A percentile compares a stretch with the other conserved stretches of the same genome.
Evolutionary conservation across 1,140 invertebrate genomes (phyloP).

Genomic region (Nephotettix cincticeps): DNA sequence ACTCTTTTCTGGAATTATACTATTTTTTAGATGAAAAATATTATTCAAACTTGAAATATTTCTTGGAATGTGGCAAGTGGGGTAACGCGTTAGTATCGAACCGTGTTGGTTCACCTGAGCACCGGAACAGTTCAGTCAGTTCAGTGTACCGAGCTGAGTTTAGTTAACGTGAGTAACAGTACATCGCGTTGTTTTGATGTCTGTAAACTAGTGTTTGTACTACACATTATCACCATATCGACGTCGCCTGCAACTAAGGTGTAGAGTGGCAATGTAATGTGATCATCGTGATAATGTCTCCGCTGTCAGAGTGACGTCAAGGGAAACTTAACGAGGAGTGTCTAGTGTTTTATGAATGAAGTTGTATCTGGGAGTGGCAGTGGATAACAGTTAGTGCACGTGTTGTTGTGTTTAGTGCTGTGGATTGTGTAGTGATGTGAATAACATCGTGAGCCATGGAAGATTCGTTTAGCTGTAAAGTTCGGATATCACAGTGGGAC

Average conservation of each 20-base stretch:
- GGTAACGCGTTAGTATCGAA: neutral
- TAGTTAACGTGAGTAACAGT: neutral
- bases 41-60: too few relatives aligned
- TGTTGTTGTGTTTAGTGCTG: conserved; percentile 17
- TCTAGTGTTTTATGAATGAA: conserved; percentile 21
- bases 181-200: neutral
- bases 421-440: conserved; percentile 17
- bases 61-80: neutral
- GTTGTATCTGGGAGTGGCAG: conserved; percentile 26
- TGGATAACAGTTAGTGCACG: conserved; percentile 25
- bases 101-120: neutral
- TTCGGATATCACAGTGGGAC: neutral
- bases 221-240: neutral
- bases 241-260: neutral
- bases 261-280: neutral
- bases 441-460: neutral
- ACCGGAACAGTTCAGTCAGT: conserved; percentile 17
- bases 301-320: neutral
- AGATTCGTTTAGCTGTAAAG: neutral
- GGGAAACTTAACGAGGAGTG: conserved; percentile 1
- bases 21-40: too few relatives aligned
- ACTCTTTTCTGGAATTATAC: too few relatives aligned
- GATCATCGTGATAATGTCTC: neutral
- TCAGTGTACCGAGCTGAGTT: conserved; percentile 19
- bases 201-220: neutral